A percentile compares a stretch with the other conserved stretches of the same genome.
These are phyloP conservation scores for Peromyscus californicus DNA, from an alignment of 2,113 vertebrate genomes.

Conservation along the genomic window DNA sequence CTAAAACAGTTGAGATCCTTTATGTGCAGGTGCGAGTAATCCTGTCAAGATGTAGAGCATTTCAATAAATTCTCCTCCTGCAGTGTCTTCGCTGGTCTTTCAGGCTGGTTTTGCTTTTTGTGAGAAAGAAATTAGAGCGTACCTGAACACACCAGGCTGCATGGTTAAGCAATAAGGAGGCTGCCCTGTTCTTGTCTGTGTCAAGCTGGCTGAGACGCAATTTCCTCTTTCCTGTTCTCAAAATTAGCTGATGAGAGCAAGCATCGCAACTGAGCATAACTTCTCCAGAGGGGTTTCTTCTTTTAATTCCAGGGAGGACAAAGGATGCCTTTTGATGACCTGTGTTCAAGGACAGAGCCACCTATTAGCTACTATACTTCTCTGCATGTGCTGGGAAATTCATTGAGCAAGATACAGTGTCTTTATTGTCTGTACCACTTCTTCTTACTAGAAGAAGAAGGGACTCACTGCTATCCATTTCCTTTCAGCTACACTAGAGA, in stretches of 20 bases:
- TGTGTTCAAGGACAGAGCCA: constrained; percentile 57
- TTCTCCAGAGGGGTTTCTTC: constrained; percentile 66
- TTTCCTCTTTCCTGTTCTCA: constrained; percentile 90
- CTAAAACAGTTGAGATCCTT: constrained; percentile 70
- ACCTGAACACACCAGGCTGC: constrained; percentile 58
- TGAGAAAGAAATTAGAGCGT: constrained; percentile 70
- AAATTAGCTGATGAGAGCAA: constrained; percentile 85
- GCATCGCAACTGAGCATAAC: constrained; percentile 82
- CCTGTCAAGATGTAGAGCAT: constrained; percentile 88
- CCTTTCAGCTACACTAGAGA: background rate
- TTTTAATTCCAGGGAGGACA: background rate
- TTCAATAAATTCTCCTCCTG: constrained; percentile 76
- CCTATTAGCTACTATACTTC: constrained; percentile 28
- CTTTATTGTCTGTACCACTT: background rate
- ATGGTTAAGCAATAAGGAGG: constrained; percentile 87
- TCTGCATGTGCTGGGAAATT: background rate
- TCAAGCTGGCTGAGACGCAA: constrained; percentile 84
- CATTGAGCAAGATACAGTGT: background rate
- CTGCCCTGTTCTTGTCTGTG: constrained; percentile 81
- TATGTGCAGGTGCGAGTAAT: constrained; percentile 87
- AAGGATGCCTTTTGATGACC: background rate
- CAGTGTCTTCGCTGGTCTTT: constrained; percentile 76
- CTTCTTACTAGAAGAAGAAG: background rate
- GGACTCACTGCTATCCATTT: background rate
- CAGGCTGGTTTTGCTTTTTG: constrained; percentile 76